Conservation (phyloP, 2,888 invertebrate species). For the Caenorhabditis angaria region DNA sequence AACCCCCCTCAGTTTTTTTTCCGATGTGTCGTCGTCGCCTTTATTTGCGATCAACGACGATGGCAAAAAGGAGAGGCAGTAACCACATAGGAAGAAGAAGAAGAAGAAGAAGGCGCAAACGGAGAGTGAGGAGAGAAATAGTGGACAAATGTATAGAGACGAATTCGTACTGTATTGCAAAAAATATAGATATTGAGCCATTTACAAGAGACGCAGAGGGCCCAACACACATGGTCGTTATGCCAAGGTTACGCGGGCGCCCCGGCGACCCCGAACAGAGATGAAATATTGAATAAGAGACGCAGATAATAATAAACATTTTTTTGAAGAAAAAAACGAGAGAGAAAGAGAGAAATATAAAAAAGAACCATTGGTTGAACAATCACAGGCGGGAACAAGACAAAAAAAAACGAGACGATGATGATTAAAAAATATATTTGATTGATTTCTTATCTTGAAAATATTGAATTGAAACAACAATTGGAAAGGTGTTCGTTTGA, state of each 20-base stretch:
- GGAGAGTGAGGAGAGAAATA: constrained; percentile 15
- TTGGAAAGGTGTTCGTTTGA: too few relatives aligned
- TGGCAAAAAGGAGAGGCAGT: not conserved
- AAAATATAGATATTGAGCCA: not conserved
- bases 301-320: constrained; percentile 31
- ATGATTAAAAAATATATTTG: constrained; percentile 5
- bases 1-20: not conserved
- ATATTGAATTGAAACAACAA: constrained; percentile 1
- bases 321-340: constrained; percentile 1
- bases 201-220: not conserved
- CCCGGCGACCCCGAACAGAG: constrained; percentile 7
- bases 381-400: constrained; percentile 6
- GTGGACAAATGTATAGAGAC: not conserved
- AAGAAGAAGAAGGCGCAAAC: not conserved
- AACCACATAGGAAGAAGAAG: not conserved
- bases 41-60: constrained; percentile 1
- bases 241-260: constrained; percentile 42
- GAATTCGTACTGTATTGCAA: not conserved
- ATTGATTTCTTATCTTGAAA: not conserved
- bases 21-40: not conserved
- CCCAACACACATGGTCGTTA: constrained; percentile 22
- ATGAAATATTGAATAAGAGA: constrained; percentile 13
- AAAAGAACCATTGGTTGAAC: constrained; percentile 19
- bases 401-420: constrained; percentile 11
- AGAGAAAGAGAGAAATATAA: constrained; percentile 7